Base-by-base conservation (phyloP, 2,888 invertebrate species). In the Rhingia rostrata region DNA sequence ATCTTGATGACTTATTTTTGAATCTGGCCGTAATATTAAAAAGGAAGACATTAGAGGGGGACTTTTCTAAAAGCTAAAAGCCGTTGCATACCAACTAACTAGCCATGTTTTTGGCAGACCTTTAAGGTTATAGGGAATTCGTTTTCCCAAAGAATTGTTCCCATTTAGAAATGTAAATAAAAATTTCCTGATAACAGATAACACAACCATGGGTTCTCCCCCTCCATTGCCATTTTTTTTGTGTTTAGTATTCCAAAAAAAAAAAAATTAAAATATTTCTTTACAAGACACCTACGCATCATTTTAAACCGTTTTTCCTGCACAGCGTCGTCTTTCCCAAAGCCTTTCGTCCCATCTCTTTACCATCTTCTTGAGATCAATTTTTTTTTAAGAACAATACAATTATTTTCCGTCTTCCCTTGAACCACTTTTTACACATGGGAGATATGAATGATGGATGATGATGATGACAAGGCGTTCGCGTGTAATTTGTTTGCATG, bases 291-390 rank as follows among this genome's bases (percentile, higher is more conserved):
- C 60, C 22, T 22, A 22, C 22, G 22, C 22, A 22, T 22, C 22
- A 22, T 22, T 22, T 1, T 22, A 22, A 43, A 12, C 2, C 4
- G 12, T 12, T 3, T 5, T 2, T 22, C 22, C 22, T 22, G 22
- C 22, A 22, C 22, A 22, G 22, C 22, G 35, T 51, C 41, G 47
- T 53, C 66, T 60, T 69, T 64, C 45, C 72, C 43, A 80, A 64
- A 47, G 60, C 49, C 66, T 45, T 58, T 49, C 37, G 7, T 45
- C 45, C 49, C 22, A 12, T 43, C 33, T 47, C 41, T 56, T 14
- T 7, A 32, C 51, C 66, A 9, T 82, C 47, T 63, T 70, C 35
- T 45, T 83, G 83, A 83, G 83, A 83, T 83, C 83, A 83, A 79
- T 83, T 63, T 79, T 60, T 70, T 81, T 66, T 43, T 54, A 77